A percentile compares a stretch with the other conserved stretches of the same genome.
These are phyloP conservation scores for Globia sparganii DNA, from an alignment of 2,888 invertebrate species.

Conservation along the genomic window DNA sequence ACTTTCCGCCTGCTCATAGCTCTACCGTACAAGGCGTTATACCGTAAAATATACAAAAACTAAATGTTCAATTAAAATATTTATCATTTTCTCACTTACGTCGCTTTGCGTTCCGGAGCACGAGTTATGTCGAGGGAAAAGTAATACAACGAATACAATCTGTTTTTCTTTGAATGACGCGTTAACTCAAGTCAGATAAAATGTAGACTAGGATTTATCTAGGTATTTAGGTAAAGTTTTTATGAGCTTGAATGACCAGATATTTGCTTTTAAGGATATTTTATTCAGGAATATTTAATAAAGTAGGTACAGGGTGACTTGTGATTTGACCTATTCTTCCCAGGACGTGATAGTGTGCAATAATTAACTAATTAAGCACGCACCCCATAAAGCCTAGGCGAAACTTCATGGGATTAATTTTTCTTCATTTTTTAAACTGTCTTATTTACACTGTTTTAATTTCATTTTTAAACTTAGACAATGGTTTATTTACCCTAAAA, in stretches of 20 bases:
- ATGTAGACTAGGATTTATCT: background rate
- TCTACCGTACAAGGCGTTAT: constrained; percentile 54
- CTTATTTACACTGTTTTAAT: too few relatives aligned
- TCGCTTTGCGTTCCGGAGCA: constrained; percentile 59
- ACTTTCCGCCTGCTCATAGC: constrained; percentile 22
- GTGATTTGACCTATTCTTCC: background rate
- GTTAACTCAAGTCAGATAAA: background rate
- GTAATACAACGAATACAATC: constrained; percentile 13
- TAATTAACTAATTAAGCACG: too few relatives aligned
- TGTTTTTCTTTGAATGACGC: background rate
- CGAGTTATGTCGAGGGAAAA: constrained; percentile 55
- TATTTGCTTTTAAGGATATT: background rate
- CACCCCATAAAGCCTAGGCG: background rate
- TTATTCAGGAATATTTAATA: too few relatives aligned
- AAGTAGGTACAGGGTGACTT: background rate
- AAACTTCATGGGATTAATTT: background rate
- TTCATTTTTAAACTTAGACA: too few relatives aligned
- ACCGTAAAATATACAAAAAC: constrained; percentile 69
- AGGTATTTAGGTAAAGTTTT: background rate
- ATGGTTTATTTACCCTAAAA: too few relatives aligned
- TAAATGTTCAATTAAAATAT: constrained; percentile 70
- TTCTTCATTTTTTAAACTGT: too few relatives aligned
- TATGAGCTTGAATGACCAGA: background rate
- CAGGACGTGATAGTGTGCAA: background rate
- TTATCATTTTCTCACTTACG: constrained; percentile 69